Evolutionary conservation across 2,113 vertebrate species (phyloP).

Genomic region (Poeciliopsis occidentalis): DNA sequence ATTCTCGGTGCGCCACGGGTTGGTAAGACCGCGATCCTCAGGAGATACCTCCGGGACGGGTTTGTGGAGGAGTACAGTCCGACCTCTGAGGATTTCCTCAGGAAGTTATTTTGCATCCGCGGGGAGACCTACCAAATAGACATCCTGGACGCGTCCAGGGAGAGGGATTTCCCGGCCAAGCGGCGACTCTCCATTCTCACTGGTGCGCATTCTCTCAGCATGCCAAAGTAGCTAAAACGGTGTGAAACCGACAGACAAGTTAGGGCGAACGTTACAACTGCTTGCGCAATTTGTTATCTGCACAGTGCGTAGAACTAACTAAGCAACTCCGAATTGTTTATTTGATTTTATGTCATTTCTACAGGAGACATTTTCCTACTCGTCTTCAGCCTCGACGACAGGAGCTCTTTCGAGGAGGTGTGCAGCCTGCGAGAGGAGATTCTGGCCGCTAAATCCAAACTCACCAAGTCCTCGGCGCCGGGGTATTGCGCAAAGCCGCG

Average conservation of each 20-base stretch:
- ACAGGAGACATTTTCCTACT: conserved; percentile 82
- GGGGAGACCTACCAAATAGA: conserved; percentile 81
- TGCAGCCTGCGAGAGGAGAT: conserved; percentile 76
- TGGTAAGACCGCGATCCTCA: conserved; percentile 81
- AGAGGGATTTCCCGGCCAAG: conserved; percentile 81
- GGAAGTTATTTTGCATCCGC: conserved; percentile 80
- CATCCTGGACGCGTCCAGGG: conserved; percentile 79
- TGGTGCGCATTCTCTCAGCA: conserved; percentile 62
- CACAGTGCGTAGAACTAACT: background rate
- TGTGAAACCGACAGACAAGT: background rate
- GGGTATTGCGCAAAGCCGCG: conserved; percentile 31
- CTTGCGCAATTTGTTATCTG: background rate
- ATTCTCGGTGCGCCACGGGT: conserved; percentile 82
- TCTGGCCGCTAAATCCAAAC: conserved; percentile 75
- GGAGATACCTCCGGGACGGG: conserved; percentile 77
- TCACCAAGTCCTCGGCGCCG: conserved; percentile 52
- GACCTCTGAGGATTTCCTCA: conserved; percentile 80
- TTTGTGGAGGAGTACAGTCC: conserved; percentile 82
- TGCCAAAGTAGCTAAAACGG: background rate
- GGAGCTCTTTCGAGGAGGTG: conserved; percentile 78
- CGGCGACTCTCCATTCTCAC: conserved; percentile 81
- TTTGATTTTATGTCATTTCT: background rate
- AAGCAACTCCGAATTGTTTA: background rate
- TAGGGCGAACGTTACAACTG: background rate
- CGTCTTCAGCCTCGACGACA: conserved; percentile 80